Conservation (phyloP, 2,113 vertebrate genomes). For the Platichthys stellatus region DNA sequence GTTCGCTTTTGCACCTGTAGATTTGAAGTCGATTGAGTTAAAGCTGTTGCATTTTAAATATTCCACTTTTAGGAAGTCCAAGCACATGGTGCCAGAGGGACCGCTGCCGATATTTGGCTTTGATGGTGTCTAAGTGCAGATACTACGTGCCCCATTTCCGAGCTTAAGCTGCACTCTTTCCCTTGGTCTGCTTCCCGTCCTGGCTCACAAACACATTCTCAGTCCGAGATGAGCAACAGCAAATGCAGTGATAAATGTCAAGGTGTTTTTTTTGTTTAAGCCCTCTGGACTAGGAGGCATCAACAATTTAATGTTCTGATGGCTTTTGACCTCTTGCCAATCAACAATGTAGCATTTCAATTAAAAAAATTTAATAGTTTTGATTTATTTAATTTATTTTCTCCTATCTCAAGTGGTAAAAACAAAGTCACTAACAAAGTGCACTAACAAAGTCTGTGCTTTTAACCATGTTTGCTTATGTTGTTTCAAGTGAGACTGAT, state of each 20-base stretch:
- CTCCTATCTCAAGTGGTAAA: background rate
- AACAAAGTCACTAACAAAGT: no score
- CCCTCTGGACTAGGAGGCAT: conserved; percentile 4
- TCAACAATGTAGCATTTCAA: background rate
- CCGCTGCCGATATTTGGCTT: conserved; percentile 47
- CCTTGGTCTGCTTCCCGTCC: conserved; percentile 35
- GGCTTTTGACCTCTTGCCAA: background rate
- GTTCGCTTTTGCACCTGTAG: conserved; percentile 8
- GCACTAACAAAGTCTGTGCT: conserved; percentile 25
- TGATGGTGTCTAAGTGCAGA: conserved; percentile 36
- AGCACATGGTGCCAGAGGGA: background rate
- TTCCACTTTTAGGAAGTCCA: conserved; percentile 22
- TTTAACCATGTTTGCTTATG: conserved; percentile 39
- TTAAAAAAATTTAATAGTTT: background rate
- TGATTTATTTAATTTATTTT: background rate
- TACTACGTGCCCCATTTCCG: conserved; percentile 65
- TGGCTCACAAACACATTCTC: conserved; percentile 21
- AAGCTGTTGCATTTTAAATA: conserved; percentile 2
- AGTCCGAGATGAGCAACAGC: conserved; percentile 40
- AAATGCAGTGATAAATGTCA: conserved; percentile 42
- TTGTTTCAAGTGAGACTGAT: conserved; percentile 49
- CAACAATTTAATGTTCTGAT: background rate
- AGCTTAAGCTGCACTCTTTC: conserved; percentile 56
- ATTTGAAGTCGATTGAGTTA: background rate
- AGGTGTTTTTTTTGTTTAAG: background rate